These are phyloP conservation scores for Contarinia nasturtii DNA, from an alignment of 1,140 invertebrate genomes.

Conservation along the genomic window DNA sequence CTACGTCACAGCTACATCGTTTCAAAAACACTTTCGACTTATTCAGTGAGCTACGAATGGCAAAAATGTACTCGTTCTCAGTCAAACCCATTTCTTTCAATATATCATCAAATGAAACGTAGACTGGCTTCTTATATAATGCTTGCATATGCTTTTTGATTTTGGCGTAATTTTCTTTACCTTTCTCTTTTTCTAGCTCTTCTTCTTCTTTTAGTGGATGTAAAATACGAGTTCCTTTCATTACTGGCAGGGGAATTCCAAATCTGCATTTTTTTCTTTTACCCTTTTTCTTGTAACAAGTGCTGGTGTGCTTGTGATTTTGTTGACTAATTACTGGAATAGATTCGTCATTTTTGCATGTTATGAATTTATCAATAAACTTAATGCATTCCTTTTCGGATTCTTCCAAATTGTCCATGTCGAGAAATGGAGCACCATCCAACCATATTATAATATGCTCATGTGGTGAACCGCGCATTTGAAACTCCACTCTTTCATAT, in stretches of 20 bases:
- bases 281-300: background rate
- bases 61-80: background rate
- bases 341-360: background rate
- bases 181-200: background rate
- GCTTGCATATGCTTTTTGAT: background rate
- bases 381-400: constrained; percentile 1
- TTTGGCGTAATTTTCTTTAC: background rate
- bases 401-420: no score
- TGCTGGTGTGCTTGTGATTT: background rate
- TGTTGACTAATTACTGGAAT: background rate
- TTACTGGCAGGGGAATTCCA: background rate
- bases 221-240: background rate
- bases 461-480: no score
- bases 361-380: background rate
- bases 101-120: no score
- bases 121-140: no score
- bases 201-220: background rate
- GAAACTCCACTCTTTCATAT: no score
- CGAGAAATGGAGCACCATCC: no score
- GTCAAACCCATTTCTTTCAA: no score
- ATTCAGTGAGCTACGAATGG: background rate
- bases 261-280: background rate
- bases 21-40: constrained; percentile 5
- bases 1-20: constrained; percentile 4
- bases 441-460: no score